Base-by-base conservation (phyloP, 2,888 invertebrate genomes). In the Dryobota labecula region DNA sequence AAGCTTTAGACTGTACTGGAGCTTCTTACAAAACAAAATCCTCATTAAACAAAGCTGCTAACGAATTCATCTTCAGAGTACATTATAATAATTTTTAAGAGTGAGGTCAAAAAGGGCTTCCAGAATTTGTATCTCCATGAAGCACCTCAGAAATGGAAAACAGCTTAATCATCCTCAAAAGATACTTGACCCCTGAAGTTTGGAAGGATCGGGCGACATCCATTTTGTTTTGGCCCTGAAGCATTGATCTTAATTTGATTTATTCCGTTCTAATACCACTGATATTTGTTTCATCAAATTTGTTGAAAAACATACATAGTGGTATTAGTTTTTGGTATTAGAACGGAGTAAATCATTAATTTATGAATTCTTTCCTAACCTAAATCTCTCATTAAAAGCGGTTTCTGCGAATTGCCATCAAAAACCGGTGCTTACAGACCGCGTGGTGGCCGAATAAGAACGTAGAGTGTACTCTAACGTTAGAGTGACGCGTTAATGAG, bases 401-500 rank as follows among this genome's bases (percentile, higher is more conserved):
- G 49, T 57, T 68, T 61, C 47, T 24, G 9, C 2, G 64, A 61
- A 69, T 62, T 71, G 63, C n/a, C 5, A 11, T 24, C 41, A 60
- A 47, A 51, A 36, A 54, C 51, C 30, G 30, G 64, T 61, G 53
- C 47, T 51, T 56, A 49, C 47, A 54, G 33, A 53, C 47, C 11
- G 30, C 24, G 18, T 66, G 68, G 70, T 73, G 68, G 66, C 33
- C 56, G n/a, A 78, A 69, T 81, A 41, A 67, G 71, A 71, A 67
- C 43, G 38, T 49, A 0, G 57, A 73, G 77, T 57, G 70, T 69
- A 47, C 72, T 74, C 20, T 38, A 70, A 68, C 49, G 43, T 62
- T 70, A 64, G 72, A 78, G 65, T 80, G 53, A 71, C 77, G 58
- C 84, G 66, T 68, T 79, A 83, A 83, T 83, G 75, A 84, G 78